Evolutionary conservation across 1,140 invertebrate species (phyloP).

Genomic region (Hetaerina americana): DNA sequence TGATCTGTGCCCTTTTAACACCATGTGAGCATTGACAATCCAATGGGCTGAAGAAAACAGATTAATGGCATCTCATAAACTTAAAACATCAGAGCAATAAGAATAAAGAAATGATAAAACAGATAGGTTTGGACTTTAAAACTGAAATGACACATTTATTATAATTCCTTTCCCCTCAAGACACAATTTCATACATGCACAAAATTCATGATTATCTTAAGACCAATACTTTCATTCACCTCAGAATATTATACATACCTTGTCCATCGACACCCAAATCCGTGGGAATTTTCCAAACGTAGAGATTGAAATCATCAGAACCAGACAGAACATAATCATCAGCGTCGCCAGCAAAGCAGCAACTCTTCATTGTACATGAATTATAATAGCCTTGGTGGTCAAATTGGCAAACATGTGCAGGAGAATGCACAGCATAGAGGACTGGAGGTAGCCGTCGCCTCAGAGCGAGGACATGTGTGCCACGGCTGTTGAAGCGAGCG

Average conservation of each 20-base stretch:
- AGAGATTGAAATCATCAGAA: conserved; percentile 90
- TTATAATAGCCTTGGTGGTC: conserved; percentile 88
- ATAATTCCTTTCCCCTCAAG: too few species aligned
- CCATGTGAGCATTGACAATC: conserved; percentile 59
- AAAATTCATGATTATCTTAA: too few species aligned
- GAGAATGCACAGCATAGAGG: conserved; percentile 54
- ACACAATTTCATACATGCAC: too few species aligned
- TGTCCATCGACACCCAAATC: conserved; percentile 9
- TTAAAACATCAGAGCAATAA: too few species aligned
- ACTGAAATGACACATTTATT: too few species aligned
- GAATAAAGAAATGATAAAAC: too few species aligned
- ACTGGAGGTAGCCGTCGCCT: conserved; percentile 71
- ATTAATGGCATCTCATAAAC: too few species aligned
- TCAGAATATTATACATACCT: background rate
- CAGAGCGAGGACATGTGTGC: conserved; percentile 66
- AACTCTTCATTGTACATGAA: conserved; percentile 94
- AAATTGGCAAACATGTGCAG: conserved; percentile 65
- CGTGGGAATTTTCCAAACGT: conserved; percentile 80
- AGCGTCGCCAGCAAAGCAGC: conserved; percentile 78
- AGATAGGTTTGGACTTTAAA: too few species aligned
- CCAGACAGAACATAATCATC: conserved; percentile 83
- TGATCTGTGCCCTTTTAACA: conserved; percentile 79
- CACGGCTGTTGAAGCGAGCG: conserved; percentile 71
- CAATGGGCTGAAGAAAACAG: conserved; percentile 31
- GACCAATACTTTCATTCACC: too few species aligned